Evolutionary conservation across 2,113 vertebrate species (phyloP).

Genomic region (Ahaetulla prasina): DNA sequence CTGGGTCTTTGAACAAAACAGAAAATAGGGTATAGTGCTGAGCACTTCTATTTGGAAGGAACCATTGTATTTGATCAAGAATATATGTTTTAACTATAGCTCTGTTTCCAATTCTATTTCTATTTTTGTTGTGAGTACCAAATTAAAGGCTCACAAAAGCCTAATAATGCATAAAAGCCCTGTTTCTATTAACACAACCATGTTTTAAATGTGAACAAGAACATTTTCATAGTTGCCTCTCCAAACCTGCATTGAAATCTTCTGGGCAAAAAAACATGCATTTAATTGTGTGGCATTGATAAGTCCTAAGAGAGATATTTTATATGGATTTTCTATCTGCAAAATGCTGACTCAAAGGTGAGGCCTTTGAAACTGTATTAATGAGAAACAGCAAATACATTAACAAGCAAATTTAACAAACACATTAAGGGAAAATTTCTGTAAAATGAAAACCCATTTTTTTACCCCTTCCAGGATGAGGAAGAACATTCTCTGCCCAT

Average conservation of each 20-base stretch:
- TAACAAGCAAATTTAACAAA: background rate
- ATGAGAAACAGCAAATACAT: background rate
- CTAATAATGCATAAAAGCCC: background rate
- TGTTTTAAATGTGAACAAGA: background rate
- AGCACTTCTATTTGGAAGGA: background rate
- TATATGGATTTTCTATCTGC: background rate
- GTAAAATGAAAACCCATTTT: background rate
- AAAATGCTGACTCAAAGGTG: background rate
- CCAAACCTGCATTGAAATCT: background rate
- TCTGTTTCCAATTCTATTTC: background rate
- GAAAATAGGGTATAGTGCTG: background rate
- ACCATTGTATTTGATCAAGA: background rate
- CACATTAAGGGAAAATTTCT: background rate
- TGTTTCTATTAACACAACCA: background rate
- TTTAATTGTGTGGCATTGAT: background rate
- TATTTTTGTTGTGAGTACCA: background rate
- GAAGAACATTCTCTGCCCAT: background rate
- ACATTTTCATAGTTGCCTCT: background rate
- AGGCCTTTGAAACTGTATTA: background rate
- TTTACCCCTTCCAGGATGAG: background rate
- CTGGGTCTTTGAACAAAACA: background rate
- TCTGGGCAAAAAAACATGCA: background rate
- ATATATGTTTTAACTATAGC: background rate
- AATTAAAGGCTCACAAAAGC: background rate
- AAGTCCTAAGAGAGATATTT: background rate